Conservation (phyloP, 1,140 invertebrate genomes). For the Leptinotarsa undecemlineata region DNA sequence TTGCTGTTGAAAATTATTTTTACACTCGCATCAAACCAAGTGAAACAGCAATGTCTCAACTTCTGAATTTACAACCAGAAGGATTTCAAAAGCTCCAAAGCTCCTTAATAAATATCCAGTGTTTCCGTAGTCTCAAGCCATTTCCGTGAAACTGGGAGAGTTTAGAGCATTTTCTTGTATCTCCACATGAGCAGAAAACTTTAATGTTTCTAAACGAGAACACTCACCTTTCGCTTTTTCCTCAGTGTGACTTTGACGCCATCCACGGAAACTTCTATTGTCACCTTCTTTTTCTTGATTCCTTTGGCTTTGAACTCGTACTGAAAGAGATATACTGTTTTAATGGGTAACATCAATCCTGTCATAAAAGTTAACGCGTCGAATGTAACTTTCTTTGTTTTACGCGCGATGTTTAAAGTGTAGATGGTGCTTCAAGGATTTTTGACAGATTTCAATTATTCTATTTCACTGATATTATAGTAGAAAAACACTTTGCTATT, state of each 20-base stretch:
- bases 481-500: too few relatives aligned
- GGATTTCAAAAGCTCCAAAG: too few relatives aligned
- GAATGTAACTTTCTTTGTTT: not conserved
- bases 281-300: constrained; percentile 97
- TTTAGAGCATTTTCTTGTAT: not conserved
- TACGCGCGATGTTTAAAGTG: too few relatives aligned
- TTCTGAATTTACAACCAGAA: too few relatives aligned
- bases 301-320: constrained; percentile 98
- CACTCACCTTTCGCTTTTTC: constrained; percentile 71
- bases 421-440: too few relatives aligned
- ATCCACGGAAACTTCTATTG: constrained; percentile 90
- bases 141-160: not conserved
- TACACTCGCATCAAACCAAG: too few relatives aligned
- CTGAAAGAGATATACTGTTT: constrained; percentile 64
- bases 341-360: constrained; percentile 17
- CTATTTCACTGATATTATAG: too few relatives aligned
- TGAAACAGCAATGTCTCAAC: too few relatives aligned
- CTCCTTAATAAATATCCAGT: not conserved
- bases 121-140: not conserved
- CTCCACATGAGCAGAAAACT: not conserved
- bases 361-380: constrained; percentile 12
- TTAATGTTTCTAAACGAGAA: not conserved
- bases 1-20: too few relatives aligned
- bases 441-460: too few relatives aligned
- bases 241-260: constrained; percentile 86